These are phyloP conservation scores for Eledona agricola DNA, from an alignment of 2,888 invertebrate genomes.

Conservation along the genomic window DNA sequence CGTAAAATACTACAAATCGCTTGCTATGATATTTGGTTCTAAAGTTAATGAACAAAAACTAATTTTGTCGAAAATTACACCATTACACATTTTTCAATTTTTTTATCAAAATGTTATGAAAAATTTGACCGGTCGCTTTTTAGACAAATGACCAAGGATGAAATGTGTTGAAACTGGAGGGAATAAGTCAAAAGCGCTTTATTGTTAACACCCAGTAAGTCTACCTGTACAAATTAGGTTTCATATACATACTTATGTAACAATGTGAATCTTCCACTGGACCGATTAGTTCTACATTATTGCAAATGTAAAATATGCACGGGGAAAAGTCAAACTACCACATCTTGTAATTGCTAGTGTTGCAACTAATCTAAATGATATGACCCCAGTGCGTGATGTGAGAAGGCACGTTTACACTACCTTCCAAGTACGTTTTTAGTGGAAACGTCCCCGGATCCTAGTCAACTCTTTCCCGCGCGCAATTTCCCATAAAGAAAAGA, in stretches of 20 bases:
- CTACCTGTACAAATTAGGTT: conserved; percentile 64
- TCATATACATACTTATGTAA: conserved; percentile 61
- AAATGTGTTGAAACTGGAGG: conserved; percentile 1
- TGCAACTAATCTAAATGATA: conserved; percentile 41
- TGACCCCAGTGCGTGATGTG: conserved; percentile 36
- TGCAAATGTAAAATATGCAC: conserved; percentile 50
- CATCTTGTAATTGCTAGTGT: conserved; percentile 31
- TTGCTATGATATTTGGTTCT: too few relatives aligned
- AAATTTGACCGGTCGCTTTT: too few relatives aligned
- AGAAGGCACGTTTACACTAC: conserved; percentile 34
- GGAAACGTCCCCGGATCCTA: conserved; percentile 26
- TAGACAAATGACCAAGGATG: too few relatives aligned
- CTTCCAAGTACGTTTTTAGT: conserved; percentile 15
- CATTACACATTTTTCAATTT: too few relatives aligned
- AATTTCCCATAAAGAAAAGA: conserved; percentile 43
- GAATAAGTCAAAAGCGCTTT: conserved; percentile 60
- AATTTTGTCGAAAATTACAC: too few relatives aligned
- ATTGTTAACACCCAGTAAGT: conserved; percentile 62
- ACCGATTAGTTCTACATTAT: conserved; percentile 58
- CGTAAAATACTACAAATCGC: too few relatives aligned
- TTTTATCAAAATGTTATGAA: too few relatives aligned
- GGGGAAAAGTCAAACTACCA: conserved; percentile 35
- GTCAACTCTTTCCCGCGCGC: conserved; percentile 42
- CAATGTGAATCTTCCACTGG: conserved; percentile 63
- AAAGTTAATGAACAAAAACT: too few relatives aligned